Conservation (phyloP, 2,888 invertebrate species). For the Cybosia mesomella region DNA sequence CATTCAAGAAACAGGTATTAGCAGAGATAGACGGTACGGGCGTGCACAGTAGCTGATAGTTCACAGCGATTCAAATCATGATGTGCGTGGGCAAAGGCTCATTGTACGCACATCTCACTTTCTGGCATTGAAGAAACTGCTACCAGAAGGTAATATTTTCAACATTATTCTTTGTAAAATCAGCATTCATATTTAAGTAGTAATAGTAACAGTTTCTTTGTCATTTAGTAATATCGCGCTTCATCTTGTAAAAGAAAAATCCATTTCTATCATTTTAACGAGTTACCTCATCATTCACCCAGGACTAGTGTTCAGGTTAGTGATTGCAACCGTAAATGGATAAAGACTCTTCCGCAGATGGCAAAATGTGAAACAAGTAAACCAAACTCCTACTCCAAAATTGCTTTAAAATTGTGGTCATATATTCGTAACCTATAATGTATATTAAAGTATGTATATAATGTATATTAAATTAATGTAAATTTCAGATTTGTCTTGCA, state of each 20-base stretch:
- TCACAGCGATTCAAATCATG: conserved; percentile 64
- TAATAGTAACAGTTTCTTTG: no score
- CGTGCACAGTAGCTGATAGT: conserved; percentile 77
- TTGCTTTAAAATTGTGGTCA: background rate
- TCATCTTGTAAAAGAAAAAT: no score
- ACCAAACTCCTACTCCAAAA: background rate
- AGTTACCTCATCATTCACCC: background rate
- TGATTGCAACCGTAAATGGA: background rate
- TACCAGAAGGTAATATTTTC: conserved; percentile 71
- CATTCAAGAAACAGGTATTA: background rate
- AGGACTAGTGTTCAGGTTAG: background rate
- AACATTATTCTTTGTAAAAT: conserved; percentile 71
- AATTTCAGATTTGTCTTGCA: no score
- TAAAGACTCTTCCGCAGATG: background rate
- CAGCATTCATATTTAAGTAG: conserved; percentile 37
- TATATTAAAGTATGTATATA: no score
- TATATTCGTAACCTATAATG: background rate
- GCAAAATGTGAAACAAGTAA: background rate
- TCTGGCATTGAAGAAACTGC: conserved; percentile 72
- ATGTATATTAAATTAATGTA: no score
- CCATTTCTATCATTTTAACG: no score
- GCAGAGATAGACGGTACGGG: background rate
- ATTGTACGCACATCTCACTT: conserved; percentile 80
- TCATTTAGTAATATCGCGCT: no score
- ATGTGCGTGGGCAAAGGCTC: conserved; percentile 69